phyloP scores from a whole-genome alignment of 2,113 vertebrate genomes.

The Malurus elegans region DNA sequence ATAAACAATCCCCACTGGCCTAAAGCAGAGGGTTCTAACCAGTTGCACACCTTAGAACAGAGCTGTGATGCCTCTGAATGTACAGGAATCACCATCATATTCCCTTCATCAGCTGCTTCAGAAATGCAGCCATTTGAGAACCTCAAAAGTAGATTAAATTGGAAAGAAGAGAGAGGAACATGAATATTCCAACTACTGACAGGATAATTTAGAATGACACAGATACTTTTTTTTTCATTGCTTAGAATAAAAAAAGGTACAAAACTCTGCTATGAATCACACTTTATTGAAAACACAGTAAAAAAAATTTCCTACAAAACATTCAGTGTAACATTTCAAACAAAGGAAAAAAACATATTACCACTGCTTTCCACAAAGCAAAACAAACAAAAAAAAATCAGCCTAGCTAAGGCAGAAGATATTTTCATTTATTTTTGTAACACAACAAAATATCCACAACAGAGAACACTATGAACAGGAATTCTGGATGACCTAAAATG shows the following conservation, averaged over 20 bases:
- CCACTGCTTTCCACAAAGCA: not conserved
- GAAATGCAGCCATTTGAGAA: not conserved
- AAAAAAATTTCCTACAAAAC: constrained; percentile 49
- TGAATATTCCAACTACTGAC: not conserved
- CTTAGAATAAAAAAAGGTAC: not conserved
- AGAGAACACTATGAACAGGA: not conserved
- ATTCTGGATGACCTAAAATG: not conserved
- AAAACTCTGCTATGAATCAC: constrained; percentile 10
- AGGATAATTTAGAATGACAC: not conserved
- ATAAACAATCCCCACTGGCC: not conserved
- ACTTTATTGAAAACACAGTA: constrained; percentile 59
- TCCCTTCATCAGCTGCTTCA: not conserved
- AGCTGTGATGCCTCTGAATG: not conserved
- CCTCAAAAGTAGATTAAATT: not conserved
- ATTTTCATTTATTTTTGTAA: not conserved
- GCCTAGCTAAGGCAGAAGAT: not conserved
- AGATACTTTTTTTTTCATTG: not conserved
- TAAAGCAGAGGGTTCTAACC: not conserved
- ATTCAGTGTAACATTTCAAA: constrained; percentile 27
- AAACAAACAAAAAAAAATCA: not conserved
- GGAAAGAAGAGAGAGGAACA: not conserved
- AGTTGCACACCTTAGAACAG: not conserved
- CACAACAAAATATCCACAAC: not conserved
- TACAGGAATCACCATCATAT: not conserved
- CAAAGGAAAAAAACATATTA: not conserved